Base-by-base conservation (phyloP, 2,113 vertebrate species). In the Corythornis vintsioides region DNA sequence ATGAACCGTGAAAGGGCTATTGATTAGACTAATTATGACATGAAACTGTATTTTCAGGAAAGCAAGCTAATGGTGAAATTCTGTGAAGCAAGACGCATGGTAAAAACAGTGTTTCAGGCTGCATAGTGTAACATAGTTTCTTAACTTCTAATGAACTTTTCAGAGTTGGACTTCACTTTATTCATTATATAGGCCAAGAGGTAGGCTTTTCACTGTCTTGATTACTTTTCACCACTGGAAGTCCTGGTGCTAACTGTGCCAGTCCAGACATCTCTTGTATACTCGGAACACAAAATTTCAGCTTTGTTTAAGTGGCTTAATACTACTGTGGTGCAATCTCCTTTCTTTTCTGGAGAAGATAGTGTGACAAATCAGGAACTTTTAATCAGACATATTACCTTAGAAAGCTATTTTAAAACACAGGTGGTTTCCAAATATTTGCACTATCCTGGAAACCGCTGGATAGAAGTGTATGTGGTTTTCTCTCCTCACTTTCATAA, bases 391-490 rank as follows among this genome's bases (percentile, higher is more conserved):
- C 1, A 1, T 43, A 7, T 52, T 56, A 42, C 76, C 33, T 59
- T 83, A 28, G n/a, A 59, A 76, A 70, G 19, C 21, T 89, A 11
- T 61, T 66, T n/a, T 65, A 48, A 67, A 74, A 64, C 33, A 61
- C 28, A 57, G 15, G 10, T 40, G 19, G 8, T 64, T 89, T 83
- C 50, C 56, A 88, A 83, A 74, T 3, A 2, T 4, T 2, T 0
- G 0, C 66, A 15, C 16, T 66, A 4, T 25, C 35, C 52, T 67
- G 63, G 45, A 86, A 61, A 50, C 10, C 16, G 4, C 6, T 45
- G 24, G 43, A 48, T 69, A 64, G 71, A 88, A 82, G n/a, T 65
- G 7, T 10, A 82, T 6, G 16, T 0, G 0, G 2, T 60, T 71
- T 66, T 71, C 52, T 73, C 18, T 64, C 29, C 5, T 2, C 6